phyloP scores from a whole-genome alignment of 1,140 invertebrate species.

The Zaprionus camerounensis region DNA sequence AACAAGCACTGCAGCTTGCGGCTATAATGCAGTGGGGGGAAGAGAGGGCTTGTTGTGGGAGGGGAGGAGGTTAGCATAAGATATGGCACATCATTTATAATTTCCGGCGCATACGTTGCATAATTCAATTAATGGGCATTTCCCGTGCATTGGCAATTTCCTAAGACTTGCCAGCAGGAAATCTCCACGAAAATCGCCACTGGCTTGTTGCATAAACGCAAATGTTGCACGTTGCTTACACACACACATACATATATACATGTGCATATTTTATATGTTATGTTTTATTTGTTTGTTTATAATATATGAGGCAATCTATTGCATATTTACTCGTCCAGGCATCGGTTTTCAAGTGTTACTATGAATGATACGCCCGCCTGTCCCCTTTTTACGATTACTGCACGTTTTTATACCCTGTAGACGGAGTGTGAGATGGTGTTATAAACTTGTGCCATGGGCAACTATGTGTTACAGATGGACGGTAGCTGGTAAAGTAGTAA shows the following conservation, averaged over 20 bases:
- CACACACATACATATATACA: not conserved
- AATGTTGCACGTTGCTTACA: constrained; percentile 24
- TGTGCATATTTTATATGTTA: constrained; percentile 7
- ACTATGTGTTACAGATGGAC: no score
- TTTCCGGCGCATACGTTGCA: constrained; percentile 69
- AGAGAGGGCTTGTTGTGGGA: not conserved
- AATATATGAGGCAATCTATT: constrained; percentile 35
- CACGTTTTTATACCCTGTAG: constrained; percentile 4
- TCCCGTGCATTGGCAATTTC: constrained; percentile 60
- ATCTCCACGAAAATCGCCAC: constrained; percentile 49
- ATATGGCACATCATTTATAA: constrained; percentile 80
- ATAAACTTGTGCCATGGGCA: not conserved
- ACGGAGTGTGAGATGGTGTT: not conserved
- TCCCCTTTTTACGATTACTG: constrained; percentile 15
- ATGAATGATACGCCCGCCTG: constrained; percentile 37
- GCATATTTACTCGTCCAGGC: constrained; percentile 35
- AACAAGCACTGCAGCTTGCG: not conserved
- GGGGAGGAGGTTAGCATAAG: constrained; percentile 42
- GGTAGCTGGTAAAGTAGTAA: not conserved
- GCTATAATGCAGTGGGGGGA: not conserved
- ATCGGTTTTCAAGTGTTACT: constrained; percentile 31
- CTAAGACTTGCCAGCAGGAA: constrained; percentile 52
- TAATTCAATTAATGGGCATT: constrained; percentile 78
- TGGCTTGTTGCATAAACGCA: constrained; percentile 42
- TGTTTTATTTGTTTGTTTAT: constrained; percentile 19